Percentiles rank a stretch among this genome's conserved stretches.
Evolutionary conservation across 2,113 vertebrate genomes (phyloP).

Genomic region (Chaetorhynchus papuensis): DNA sequence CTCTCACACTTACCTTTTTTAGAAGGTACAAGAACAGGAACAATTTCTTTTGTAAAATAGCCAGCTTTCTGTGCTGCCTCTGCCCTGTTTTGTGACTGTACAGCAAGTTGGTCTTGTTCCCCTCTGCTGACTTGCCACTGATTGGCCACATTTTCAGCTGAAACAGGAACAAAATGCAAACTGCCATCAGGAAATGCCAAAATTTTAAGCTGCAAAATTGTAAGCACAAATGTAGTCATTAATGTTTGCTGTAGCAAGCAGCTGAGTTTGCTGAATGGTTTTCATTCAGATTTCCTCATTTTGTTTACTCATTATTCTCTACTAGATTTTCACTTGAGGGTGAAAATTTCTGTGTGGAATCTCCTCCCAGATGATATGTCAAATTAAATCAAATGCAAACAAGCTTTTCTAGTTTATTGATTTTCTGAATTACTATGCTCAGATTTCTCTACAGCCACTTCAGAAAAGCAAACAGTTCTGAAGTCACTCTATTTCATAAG

Average conservation of each 20-base stretch:
- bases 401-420: neutral
- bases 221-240: neutral
- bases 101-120: slow-evolving; percentile 85
- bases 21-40: slow-evolving; percentile 84
- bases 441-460: neutral
- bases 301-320: neutral
- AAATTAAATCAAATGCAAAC: neutral
- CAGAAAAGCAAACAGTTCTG: neutral
- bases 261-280: neutral
- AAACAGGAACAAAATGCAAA: neutral
- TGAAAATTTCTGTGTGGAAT: neutral
- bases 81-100: slow-evolving; percentile 85
- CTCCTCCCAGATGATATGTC: neutral
- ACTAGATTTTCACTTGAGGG: neutral
- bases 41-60: slow-evolving; percentile 90
- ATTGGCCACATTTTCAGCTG: slow-evolving; percentile 95
- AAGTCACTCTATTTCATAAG: neutral
- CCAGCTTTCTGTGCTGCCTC: slow-evolving; percentile 91
- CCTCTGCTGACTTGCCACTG: slow-evolving; percentile 86
- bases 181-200: neutral
- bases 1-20: slow-evolving; percentile 79
- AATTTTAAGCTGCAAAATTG: neutral
- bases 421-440: neutral
- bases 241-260: neutral
- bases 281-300: neutral